Evolutionary conservation across 1,140 invertebrate species (phyloP).

Genomic region (Drosophila sp.): DNA sequence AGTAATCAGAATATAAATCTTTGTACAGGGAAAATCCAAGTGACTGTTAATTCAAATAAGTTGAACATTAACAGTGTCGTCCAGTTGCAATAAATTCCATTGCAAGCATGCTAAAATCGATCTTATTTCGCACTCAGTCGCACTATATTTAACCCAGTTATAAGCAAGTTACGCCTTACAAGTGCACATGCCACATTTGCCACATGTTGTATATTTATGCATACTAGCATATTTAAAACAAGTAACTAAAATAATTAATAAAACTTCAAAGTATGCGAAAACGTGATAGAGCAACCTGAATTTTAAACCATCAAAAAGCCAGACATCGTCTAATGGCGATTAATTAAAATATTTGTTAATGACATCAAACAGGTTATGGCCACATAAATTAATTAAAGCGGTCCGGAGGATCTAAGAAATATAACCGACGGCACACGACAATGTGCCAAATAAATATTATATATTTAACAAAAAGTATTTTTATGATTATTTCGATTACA

Average conservation of each 20-base stretch:
- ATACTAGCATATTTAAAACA: slow-evolving; percentile 38
- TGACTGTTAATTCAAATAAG: neutral
- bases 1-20: neutral
- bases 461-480: slow-evolving; percentile 4
- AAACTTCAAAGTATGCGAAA: slow-evolving; percentile 37
- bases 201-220: slow-evolving; percentile 51
- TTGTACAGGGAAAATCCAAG: neutral
- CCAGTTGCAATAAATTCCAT: neutral
- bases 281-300: slow-evolving; percentile 63
- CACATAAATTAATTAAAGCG: slow-evolving; percentile 36
- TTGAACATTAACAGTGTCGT: neutral
- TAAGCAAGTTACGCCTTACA: slow-evolving; percentile 62
- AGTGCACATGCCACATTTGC: slow-evolving; percentile 57
- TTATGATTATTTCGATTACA: slow-evolving; percentile 9
- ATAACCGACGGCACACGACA: slow-evolving; percentile 22
- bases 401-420: slow-evolving; percentile 17
- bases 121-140: slow-evolving; percentile 38
- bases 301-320: slow-evolving; percentile 43
- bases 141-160: slow-evolving; percentile 63
- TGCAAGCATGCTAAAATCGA: slow-evolving; percentile 31
- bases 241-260: slow-evolving; percentile 32
- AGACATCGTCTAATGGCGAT: slow-evolving; percentile 67
- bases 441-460: slow-evolving; percentile 9
- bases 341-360: slow-evolving; percentile 79
- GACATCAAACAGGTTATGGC: slow-evolving; percentile 54